A percentile compares a stretch with the other conserved stretches of the same genome.
Conservation (phyloP, 2,888 invertebrate genomes). For the Mechanitis mazaeus region DNA sequence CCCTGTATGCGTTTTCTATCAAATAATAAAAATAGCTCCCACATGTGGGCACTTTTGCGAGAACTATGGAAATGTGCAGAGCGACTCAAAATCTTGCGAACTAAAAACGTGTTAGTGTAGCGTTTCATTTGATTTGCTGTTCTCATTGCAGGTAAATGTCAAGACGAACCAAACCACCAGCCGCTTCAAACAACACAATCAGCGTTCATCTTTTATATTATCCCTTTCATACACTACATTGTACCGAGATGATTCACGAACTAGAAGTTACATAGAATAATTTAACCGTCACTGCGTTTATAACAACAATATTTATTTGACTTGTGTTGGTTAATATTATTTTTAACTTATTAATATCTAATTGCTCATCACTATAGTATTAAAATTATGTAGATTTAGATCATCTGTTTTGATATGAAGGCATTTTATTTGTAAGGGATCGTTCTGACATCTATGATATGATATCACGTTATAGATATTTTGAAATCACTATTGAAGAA, state of each 20-base stretch:
- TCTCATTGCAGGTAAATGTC: slow-evolving; percentile 78
- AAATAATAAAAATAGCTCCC: no score
- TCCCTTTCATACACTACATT: slow-evolving; percentile 46
- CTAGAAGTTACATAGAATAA: slow-evolving; percentile 11
- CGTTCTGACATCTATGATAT: no score
- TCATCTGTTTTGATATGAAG: no score
- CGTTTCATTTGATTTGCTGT: no score
- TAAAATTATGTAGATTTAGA: slow-evolving; percentile 15
- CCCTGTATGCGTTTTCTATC: no score
- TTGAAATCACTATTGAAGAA: no score
- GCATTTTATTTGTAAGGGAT: no score
- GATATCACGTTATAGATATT: no score
- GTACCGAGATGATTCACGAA: slow-evolving; percentile 66
- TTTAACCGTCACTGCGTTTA: slow-evolving; percentile 20
- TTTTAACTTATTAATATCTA: slow-evolving; percentile 16
- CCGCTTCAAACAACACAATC: slow-evolving; percentile 46
- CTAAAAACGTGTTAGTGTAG: no score
- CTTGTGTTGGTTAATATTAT: slow-evolving; percentile 20
- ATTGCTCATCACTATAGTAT: slow-evolving; percentile 22
- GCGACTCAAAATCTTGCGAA: no score
- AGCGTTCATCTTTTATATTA: slow-evolving; percentile 38
- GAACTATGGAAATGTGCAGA: no score
- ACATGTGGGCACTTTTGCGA: no score
- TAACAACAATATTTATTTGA: slow-evolving; percentile 23
- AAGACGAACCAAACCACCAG: slow-evolving; percentile 60